Conservation (phyloP, 1,140 invertebrate species). For the Drosophila bifasciata region DNA sequence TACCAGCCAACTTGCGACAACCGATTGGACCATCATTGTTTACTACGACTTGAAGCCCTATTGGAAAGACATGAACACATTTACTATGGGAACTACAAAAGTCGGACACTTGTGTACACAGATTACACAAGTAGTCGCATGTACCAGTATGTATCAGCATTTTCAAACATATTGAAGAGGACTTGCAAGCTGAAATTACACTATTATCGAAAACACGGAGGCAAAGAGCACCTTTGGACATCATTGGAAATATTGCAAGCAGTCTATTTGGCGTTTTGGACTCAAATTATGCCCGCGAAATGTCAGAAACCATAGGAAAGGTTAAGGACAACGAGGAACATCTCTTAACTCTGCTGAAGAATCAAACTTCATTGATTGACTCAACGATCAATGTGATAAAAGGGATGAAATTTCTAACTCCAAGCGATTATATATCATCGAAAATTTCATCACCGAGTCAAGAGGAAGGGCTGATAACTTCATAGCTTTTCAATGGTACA, state of each 20-base stretch:
- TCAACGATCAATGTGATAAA: no score
- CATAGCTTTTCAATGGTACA: no score
- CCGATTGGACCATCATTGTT: no score
- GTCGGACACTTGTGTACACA: background rate
- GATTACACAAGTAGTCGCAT: background rate
- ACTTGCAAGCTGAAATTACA: background rate
- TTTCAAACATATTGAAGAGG: background rate
- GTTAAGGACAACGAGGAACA: no score
- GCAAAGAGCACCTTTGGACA: no score
- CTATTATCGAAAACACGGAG: background rate
- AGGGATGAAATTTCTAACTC: no score
- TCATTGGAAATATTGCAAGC: background rate
- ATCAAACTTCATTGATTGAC: no score
- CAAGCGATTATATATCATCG: no score
- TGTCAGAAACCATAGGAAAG: background rate
- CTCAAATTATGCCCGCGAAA: background rate
- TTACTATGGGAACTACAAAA: background rate
- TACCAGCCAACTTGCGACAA: no score
- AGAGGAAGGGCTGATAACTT: no score
- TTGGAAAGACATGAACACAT: conserved; percentile 1
- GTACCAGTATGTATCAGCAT: conserved; percentile 1
- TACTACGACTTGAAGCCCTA: background rate
- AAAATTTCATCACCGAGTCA: no score
- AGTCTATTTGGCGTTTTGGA: conserved; percentile 23
- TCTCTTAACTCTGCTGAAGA: no score